Evolutionary conservation across 2,797 vertebrate genomes (phyloP).

Genomic region (Thaleichthys pacificus): DNA sequence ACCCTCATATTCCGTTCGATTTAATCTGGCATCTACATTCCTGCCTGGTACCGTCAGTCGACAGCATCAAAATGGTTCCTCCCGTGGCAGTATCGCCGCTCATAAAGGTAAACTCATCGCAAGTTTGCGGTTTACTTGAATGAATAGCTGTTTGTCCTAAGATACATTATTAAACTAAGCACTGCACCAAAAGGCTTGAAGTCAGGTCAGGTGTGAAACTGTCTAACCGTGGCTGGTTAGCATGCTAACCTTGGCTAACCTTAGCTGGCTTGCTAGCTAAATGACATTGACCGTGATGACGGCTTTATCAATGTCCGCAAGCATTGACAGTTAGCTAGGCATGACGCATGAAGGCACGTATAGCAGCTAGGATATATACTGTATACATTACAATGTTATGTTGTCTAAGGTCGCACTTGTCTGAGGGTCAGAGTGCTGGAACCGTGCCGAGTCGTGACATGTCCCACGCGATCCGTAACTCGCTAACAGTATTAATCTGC

Average conservation of each 20-base stretch:
- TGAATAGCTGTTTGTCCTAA: not conserved
- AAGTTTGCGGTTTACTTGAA: too few species aligned
- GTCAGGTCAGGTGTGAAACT: not conserved
- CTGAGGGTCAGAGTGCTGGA: slow-evolving; percentile 26
- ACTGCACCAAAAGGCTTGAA: not conserved
- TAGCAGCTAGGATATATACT: not conserved
- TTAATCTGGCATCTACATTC: not conserved
- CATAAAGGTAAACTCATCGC: slow-evolving; percentile 79
- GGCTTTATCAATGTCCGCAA: not conserved
- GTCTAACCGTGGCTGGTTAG: too few species aligned
- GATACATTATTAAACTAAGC: too few species aligned
- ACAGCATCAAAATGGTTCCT: slow-evolving; percentile 74
- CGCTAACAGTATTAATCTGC: not conserved
- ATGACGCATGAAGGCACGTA: not conserved
- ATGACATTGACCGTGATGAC: not conserved
- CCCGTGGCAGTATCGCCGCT: slow-evolving; percentile 87
- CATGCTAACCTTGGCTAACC: slow-evolving; percentile 10
- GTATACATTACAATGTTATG: not conserved
- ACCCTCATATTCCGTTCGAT: not conserved
- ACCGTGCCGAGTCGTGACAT: slow-evolving; percentile 4
- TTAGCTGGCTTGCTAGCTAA: slow-evolving; percentile 13
- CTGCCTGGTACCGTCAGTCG: slow-evolving; percentile 12
- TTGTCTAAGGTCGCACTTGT: not conserved
- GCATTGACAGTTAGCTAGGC: not conserved
- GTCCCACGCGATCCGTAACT: not conserved